Conservation (phyloP, 2,113 vertebrate species). For the Burhinus oedicnemus region DNA sequence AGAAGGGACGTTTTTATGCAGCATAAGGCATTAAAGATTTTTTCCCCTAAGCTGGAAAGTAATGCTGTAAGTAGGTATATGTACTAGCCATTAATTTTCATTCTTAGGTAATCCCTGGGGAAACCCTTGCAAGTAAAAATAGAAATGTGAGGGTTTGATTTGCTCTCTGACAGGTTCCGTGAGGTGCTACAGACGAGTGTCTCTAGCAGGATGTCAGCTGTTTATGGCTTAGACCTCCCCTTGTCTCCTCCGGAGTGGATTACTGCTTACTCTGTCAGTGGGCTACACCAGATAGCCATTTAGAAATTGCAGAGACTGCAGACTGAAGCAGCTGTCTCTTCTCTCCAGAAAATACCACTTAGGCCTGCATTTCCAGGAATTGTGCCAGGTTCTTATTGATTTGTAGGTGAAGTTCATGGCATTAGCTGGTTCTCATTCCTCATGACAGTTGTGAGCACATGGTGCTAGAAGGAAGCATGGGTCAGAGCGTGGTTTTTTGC, state of each 20-base stretch:
- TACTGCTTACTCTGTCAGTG: background rate
- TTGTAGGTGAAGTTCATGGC: background rate
- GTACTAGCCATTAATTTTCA: background rate
- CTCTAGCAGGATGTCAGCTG: background rate
- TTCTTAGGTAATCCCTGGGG: background rate
- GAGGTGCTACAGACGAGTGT: background rate
- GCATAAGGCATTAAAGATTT: background rate
- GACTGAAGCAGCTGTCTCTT: background rate
- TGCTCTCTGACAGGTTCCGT: background rate
- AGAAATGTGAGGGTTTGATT: background rate
- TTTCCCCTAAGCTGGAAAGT: background rate
- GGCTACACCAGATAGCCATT: background rate
- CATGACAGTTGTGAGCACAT: fast-evolving
- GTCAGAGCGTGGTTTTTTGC: fast-evolving
- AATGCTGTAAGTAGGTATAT: background rate
- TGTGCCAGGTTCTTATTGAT: background rate
- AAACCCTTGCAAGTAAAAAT: background rate
- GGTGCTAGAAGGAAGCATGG: background rate
- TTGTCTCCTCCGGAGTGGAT: background rate
- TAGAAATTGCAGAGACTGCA: background rate
- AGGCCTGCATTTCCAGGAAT: background rate
- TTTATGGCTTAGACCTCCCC: background rate
- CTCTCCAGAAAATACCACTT: background rate
- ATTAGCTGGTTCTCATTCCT: background rate
- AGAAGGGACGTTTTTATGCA: background rate